Evolutionary conservation across 2,797 vertebrate species (phyloP), one percentile per base, ranked within the genome.

Genomic region (Zalophus californianus): DNA sequence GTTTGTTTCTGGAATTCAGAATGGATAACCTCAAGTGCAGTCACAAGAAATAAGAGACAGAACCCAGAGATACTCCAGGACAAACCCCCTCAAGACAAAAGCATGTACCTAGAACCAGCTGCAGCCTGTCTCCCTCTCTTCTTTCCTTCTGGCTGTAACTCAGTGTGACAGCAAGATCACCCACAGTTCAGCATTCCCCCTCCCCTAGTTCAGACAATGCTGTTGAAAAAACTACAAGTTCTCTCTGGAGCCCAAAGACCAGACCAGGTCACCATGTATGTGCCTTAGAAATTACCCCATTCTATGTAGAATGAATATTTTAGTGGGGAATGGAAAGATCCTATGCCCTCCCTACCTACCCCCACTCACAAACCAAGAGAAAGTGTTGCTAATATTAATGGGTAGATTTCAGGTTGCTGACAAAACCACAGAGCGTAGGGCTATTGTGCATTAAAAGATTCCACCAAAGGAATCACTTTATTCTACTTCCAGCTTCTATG

Each of bases 1-100:
- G 32, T 85, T 96, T 97, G 54, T 90, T 95, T 97, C 58, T 96
- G 80, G 87, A 96, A 97, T 97, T 97, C 44, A 84, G 38, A 75
- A 92, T 70, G 77, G 68, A 94, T 97, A 96, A 95, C 41, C n/a
- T 95, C 91, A 96, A 93, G 27, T 38, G 20, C 11, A 77, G 38
- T 93, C 83, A 83, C 50, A 58, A 92, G 48, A 93, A 93, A 86
- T 41, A 75, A 88, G 91, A 98, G 64, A 90, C 78, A 91, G 38
- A 73, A 2, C 0, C 54, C 58, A 68, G 86, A 94, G 64, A 93
- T 7, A 92, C 9, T 83, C 70, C 93, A 91, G 60, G 79, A 52
- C 18, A 54, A 88, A 27, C 27, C 18, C 48, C 73, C 15, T 75
- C 20, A 79, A 83, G 80, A 85, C 14, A 3, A 60, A 38, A 58